Evolutionary conservation across 2,113 vertebrate genomes (phyloP).

Genomic region (Dasyornis broadbenti): DNA sequence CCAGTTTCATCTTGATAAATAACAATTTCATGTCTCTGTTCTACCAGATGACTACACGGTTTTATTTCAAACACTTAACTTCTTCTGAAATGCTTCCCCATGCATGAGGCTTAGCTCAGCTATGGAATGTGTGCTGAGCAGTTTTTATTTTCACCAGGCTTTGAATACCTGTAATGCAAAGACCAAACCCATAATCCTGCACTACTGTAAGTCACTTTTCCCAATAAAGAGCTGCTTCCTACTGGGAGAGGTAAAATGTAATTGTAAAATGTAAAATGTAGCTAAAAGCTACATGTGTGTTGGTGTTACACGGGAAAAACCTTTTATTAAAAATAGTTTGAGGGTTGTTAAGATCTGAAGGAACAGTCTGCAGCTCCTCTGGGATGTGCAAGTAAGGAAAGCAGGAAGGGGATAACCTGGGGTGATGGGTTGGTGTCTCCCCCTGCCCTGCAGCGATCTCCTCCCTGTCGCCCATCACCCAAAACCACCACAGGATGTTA

Average conservation of each 20-base stretch:
- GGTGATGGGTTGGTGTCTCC: rapidly evolving
- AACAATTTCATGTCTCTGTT: slow-evolving; percentile 3
- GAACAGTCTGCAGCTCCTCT: background rate
- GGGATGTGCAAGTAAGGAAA: background rate
- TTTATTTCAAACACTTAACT: slow-evolving; percentile 16
- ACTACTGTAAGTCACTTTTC: background rate
- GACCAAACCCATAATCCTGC: background rate
- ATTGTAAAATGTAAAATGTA: background rate
- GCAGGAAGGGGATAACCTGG: background rate
- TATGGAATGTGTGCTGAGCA: background rate
- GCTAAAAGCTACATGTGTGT: background rate
- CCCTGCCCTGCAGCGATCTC: background rate
- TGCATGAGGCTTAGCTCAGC: background rate
- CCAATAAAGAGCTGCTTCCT: background rate
- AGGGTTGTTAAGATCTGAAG: background rate
- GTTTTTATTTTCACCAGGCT: background rate
- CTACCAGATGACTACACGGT: background rate
- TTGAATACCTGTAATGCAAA: background rate
- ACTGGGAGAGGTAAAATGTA: slow-evolving; percentile 15
- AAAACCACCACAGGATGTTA: rapidly evolving
- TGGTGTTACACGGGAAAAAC: background rate
- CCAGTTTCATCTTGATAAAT: slow-evolving; percentile 41
- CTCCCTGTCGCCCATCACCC: rapidly evolving
- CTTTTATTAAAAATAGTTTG: background rate
- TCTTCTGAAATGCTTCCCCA: background rate